These are phyloP conservation scores for Kradibia gibbosae DNA, from an alignment of 1,140 invertebrate species.

Conservation along the genomic window DNA sequence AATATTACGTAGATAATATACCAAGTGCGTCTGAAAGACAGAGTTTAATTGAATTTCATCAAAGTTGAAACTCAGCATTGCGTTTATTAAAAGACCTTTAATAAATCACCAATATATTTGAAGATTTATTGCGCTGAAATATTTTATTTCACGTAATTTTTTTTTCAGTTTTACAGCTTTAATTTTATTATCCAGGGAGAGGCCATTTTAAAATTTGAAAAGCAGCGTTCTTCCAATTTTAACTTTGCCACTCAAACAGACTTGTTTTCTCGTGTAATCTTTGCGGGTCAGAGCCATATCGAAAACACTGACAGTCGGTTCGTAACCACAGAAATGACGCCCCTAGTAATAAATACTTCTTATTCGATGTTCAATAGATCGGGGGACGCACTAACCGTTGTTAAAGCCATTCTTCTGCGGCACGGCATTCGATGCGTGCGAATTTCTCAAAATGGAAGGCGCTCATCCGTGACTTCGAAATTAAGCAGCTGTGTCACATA, in stretches of 20 bases:
- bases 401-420: constrained; percentile 27
- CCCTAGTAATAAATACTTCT: neutral
- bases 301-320: no score
- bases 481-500: constrained; percentile 50
- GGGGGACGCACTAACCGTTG: neutral
- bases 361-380: neutral
- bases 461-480: constrained; percentile 33
- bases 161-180: neutral
- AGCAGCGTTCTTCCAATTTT: no score
- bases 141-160: neutral
- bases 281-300: no score
- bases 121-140: neutral
- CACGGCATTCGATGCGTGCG: neutral
- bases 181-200: no score
- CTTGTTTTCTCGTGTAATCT: no score
- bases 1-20: neutral
- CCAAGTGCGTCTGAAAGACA: neutral
- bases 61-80: no score
- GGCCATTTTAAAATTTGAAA: no score
- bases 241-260: no score
- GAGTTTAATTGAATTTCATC: neutral
- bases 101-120: neutral
- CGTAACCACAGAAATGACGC: neutral
- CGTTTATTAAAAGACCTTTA: neutral
- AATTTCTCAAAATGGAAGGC: constrained; percentile 25